Conservation (phyloP, 2,797 vertebrate species). For the Eupleurogrammus muticus region DNA sequence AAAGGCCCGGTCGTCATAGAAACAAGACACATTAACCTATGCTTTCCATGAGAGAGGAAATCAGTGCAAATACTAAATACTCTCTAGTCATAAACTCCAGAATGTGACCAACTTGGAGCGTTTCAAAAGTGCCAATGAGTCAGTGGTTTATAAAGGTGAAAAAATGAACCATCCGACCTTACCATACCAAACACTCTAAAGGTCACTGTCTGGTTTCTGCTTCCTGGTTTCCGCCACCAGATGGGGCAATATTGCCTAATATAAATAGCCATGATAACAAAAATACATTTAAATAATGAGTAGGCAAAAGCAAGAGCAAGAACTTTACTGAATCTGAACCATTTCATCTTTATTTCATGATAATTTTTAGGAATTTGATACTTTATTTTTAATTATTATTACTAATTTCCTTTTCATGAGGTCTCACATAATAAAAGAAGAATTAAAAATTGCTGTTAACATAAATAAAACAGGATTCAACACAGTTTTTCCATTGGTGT, state of each 20-base stretch:
- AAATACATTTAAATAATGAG: background rate
- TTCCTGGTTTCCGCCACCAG: constrained; percentile 60
- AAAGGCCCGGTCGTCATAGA: constrained; percentile 10
- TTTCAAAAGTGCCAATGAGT: background rate
- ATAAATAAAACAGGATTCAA: background rate
- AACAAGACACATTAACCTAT: constrained; percentile 18
- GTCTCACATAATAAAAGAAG: background rate
- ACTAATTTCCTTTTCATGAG: background rate
- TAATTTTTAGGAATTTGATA: background rate
- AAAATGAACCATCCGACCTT: background rate
- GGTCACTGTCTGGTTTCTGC: background rate
- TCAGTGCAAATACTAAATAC: background rate
- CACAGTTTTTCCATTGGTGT: background rate
- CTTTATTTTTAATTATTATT: too few species aligned
- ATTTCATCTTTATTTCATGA: background rate
- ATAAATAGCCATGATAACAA: background rate
- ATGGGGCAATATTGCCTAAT: constrained; percentile 47
- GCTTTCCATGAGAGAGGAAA: background rate
- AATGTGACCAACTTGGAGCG: background rate
- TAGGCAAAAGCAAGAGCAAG: background rate
- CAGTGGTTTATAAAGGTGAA: background rate
- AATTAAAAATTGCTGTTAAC: background rate
- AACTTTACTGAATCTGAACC: constrained; percentile 6
- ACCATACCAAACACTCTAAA: background rate
- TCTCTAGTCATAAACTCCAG: background rate